Percentiles rank a stretch among this genome's conserved stretches.
These are phyloP conservation scores for Netelia melanura DNA, from an alignment of 2,888 invertebrate genomes.

Conservation along the genomic window DNA sequence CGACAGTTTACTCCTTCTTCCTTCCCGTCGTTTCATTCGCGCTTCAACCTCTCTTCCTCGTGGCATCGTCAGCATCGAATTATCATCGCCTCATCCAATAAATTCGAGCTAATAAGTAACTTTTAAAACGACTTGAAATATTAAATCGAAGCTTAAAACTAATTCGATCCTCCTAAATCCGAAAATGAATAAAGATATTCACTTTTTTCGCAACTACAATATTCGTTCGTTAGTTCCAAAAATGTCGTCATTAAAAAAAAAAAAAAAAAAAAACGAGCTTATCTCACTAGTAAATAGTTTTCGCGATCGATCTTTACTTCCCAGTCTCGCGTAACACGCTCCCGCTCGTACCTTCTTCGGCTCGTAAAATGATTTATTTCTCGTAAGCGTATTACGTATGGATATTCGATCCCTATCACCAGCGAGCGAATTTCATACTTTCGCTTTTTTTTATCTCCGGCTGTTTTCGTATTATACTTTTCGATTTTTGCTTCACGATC, in stretches of 20 bases:
- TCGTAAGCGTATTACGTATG: conserved; percentile 27
- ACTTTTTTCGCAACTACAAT: not conserved
- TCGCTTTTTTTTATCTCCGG: conserved; percentile 19
- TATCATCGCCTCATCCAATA: not conserved
- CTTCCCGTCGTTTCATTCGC: not conserved
- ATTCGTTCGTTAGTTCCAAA: not conserved
- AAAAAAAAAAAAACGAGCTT: not conserved
- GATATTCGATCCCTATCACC: conserved; percentile 52
- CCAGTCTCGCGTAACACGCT: conserved; percentile 52
- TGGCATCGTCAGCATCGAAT: not conserved
- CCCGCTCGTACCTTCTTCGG: not conserved
- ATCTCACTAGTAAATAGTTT: not conserved
- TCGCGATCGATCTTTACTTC: not conserved
- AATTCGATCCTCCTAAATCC: no score
- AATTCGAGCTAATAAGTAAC: not conserved
- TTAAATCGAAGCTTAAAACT: no score
- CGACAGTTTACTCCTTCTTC: conserved; percentile 1
- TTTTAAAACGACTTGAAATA: not conserved
- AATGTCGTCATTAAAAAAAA: no score
- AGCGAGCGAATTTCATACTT: conserved; percentile 29
- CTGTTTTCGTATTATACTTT: not conserved
- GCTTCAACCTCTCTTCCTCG: not conserved
- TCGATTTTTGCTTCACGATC: conserved; percentile 34
- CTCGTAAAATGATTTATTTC: conserved; percentile 38
- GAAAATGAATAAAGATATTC: no score